Evolutionary conservation across 2,797 vertebrate species (phyloP), one percentile per base, ranked within the genome.

Genomic region (Notolabrus celidotus): DNA sequence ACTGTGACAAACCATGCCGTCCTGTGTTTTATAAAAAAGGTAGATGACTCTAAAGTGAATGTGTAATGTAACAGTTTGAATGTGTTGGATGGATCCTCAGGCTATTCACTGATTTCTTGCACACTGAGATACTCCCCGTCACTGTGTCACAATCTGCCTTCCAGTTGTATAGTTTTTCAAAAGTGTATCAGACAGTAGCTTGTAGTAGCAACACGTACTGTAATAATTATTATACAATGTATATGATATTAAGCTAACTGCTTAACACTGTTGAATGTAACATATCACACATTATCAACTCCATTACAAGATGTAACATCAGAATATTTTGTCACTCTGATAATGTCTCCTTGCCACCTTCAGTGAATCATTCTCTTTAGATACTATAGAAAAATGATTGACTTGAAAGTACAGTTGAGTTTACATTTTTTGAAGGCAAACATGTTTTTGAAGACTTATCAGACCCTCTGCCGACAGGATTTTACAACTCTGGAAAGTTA

Each of bases 191-290:
- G 12, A 12, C 43, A 46, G 45, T 8, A 58, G 52, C 52, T 19
- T 14, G 39, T 0, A 55, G 27, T 14, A 23, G 47, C 42, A 57
- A 4, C 22, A 46, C 67, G 41, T 58, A 61, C 29, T 54, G 52
- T 60, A 15, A 47, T 2, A 47, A 47, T 52, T 14, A 6, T 31
- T 2, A 34, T 41, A 65, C 2, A 71, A 15, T 31, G 33, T 56
- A 31, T 65, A 55, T 16, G 19, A 29, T 65, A 53, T 58, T 33
- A 58, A 80, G 12, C 51, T 52, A 0, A 31, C 9, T 66, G 8
- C 29, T 58, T 12, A 59, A 74, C 62, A 78, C 71, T 82, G 71
- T 22, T 70, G 50, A 83, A 67, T 82, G 41, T 67, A 38, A 52
- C 20, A 22, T 39, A 4, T 23, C 55, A 17, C 15, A 46, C 23